Base-by-base conservation (phyloP, 2,888 invertebrate species). In the Periphyllus acericola region DNA sequence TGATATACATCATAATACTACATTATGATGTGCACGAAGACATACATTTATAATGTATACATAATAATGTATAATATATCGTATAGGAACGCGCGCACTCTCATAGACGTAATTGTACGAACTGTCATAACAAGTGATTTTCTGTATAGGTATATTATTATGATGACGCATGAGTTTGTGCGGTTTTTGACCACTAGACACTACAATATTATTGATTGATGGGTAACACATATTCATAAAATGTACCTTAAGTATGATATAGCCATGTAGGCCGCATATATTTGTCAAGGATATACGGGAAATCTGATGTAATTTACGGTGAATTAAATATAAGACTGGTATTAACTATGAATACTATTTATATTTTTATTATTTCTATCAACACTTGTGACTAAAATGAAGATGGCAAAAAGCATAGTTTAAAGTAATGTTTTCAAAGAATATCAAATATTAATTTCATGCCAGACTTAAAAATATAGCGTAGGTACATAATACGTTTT, bases 71-170 rank as follows among this genome's bases (percentile, higher is more conserved):
- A 21, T 55, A 21, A 55, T 21, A 8, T 21, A 60, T 60, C 60
- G 21, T 25, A 52, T 2, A 25, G 21, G 60, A 19, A 8, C 60
- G 21, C 60, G 25, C 25, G 9, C 60, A 46, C 46, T 46, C 6
- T 46, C 6, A 66, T 29, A 83, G 19, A 36, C 32, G 17, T 66
- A 29, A 25, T 60, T 40, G 14, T 32, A 68, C 29, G 60, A 46
- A 75, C 75, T 40, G 75, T 84, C 83, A 84, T 75, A 76, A 84
- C 32, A 76, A 76, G 60, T 76, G 29, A 46, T 66, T 75, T 75
- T 60, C 8, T 66, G 14, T 46, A 46, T 46, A 46, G 46, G 46
- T 46, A 46, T 46, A 25, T 19, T 81, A 80, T 29, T 19, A 40
- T 3, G 75, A 84, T 76, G 83, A 84, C 66, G 66, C 40, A 40